Evolutionary conservation across 92 coral and sea anemone species (phyloP), one percentile per base, ranked within the genome.

Genomic region (Parazoanthus darwini): DNA sequence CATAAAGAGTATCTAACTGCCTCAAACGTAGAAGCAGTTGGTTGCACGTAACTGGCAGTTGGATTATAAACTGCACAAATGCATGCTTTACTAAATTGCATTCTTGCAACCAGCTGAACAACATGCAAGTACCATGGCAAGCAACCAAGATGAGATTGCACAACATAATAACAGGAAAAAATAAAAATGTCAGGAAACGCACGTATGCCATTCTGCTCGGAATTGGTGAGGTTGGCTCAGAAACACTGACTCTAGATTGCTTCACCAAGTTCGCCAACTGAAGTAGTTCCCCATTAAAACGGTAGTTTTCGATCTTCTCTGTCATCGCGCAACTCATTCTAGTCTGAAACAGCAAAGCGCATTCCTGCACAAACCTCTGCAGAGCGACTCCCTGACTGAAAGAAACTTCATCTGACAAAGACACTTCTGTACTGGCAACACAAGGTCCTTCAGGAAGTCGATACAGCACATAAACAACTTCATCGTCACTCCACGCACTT

Each of bases 41-140:
- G 20, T 4, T 33, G n/a, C n/a, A n/a, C 3, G 87, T 84, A 33
- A 70, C 26, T 84, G 87, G 78, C 37, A 84, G 18, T 5, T 54
- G 59, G 33, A 84, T 33, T 20, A 84, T 33, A 35, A 48, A 68
- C 2, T 71, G 79, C 29, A 84, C 68, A 3, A 84, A 6, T 25
- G 87, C 66, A 71, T 84, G 87, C n/a, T 84, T 72, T 33, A 50
- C 8, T 33, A 42, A 29, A 25, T 9, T 71, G 78, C 87, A 84
- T 23, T 71, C 87, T 46, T 84, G 87, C 79, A 84, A 84, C 87
- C 87, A 68, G 46, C 46, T n/a, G 16, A 84, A 18, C 59, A 71
- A 51, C 22, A 14, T 29, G 66, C 79, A 84, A 46, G 56, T 2
- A 22, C 87, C 44, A 84, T 84, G 68, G 23, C 87, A 70, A 22